Percentiles rank a stretch among this genome's conserved stretches.
These are phyloP conservation scores for Drosophila percnosoma DNA, from an alignment of 2,888 invertebrate genomes.

Conservation along the genomic window DNA sequence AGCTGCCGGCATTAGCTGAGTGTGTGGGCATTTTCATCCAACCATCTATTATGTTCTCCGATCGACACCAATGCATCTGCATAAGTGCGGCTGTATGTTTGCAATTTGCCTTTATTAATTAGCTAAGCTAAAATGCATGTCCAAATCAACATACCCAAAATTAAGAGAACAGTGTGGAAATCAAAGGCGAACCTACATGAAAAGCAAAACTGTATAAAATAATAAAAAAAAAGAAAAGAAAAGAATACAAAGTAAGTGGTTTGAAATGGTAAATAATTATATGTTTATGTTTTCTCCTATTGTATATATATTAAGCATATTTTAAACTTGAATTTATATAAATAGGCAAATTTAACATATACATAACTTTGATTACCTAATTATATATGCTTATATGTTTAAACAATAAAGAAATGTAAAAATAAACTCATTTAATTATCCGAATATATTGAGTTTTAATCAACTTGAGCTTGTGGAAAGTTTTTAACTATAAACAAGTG, in stretches of 20 bases:
- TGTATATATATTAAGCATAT: constrained; percentile 35
- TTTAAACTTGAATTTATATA: constrained; percentile 42
- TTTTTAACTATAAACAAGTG: not conserved
- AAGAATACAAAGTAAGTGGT: not conserved
- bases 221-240: not conserved
- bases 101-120: constrained; percentile 72
- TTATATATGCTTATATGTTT: constrained; percentile 8
- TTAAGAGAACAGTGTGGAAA: constrained; percentile 17
- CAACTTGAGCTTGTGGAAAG: not conserved
- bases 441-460: not conserved
- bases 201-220: constrained; percentile 5
- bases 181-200: constrained; percentile 1
- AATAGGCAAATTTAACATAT: constrained; percentile 29
- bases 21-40: constrained; percentile 63
- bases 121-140: constrained; percentile 31
- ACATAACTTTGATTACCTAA: constrained; percentile 21
- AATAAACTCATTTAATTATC: constrained; percentile 2
- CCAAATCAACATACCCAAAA: constrained; percentile 33
- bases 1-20: constrained; percentile 84
- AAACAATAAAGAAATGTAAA: constrained; percentile 11
- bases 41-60: constrained; percentile 52
- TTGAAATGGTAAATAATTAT: constrained; percentile 9
- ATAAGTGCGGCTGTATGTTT: constrained; percentile 69
- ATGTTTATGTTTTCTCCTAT: constrained; percentile 14
- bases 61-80: constrained; percentile 47